Base-by-base conservation (phyloP, 2,797 vertebrate genomes). In the Thunnus albacares region DNA sequence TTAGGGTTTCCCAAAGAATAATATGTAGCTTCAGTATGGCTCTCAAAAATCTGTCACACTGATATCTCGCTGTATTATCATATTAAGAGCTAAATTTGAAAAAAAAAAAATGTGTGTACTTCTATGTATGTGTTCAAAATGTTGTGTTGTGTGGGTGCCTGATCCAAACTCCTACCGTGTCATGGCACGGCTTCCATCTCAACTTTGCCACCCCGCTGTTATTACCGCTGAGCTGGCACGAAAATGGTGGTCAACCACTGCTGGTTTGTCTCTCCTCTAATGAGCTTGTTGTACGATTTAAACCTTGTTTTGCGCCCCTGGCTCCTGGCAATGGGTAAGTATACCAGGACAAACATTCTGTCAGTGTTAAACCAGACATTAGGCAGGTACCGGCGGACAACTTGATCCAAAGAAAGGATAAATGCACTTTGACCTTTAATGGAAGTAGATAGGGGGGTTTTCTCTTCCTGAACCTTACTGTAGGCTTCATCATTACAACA, bases 141-240 rank as follows among this genome's bases (percentile, higher is more conserved):
- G 47, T 22, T 14, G 14, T 28, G 53, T 53, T 13, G 11, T 52
- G 18, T 38, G 35, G 8, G 8, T 80, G 20, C 80, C 56, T 81
- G 57, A 80, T 85, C 80, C 77, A 66, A 68, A 30, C 62, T 41
- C 82, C 79, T 20, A 35, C 72, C 5, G 43, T 56, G 68, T 80
- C 45, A 69, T 82, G 75, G 84, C 87, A 65, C 64, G 4, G 57
- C 71, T 86, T 88, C 82, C 60, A 56, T 82, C 79, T 80, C 77
- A 71, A 58, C 81, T 83, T 77, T 14, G 69, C 68, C n/a, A 4
- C 71, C 85, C 83, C 62, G 18, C 83, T 79, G 86, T 11, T 73
- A 53, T 75, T 17, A 14, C 83, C 63, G 80, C 90, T 79, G 90
- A 89, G 87, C 72, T 91, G 91, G 90, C 91, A 84, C 59, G 14